Conservation (phyloP, 92 coral and sea anemone species). For the Actinostola sp. region DNA sequence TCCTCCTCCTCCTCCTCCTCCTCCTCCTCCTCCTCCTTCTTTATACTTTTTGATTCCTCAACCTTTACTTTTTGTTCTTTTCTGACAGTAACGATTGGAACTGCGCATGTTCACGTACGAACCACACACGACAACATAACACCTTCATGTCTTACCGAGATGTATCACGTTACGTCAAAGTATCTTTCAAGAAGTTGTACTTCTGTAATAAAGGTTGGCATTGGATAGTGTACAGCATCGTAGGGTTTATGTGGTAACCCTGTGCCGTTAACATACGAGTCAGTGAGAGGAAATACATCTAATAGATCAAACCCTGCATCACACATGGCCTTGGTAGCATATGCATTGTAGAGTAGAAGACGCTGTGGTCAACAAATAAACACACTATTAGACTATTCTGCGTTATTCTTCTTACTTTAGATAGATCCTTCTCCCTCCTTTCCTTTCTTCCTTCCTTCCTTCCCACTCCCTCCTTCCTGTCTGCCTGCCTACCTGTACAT, state of each 20-base stretch:
- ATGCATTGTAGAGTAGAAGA: conserved; percentile 76
- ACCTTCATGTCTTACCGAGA: too few relatives aligned
- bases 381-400: background rate
- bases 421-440: background rate
- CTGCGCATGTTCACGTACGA: background rate
- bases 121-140: too few relatives aligned
- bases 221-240: conserved; percentile 80
- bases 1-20: background rate
- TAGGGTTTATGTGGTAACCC: conserved; percentile 79
- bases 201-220: conserved; percentile 56
- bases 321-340: conserved; percentile 85
- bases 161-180: conserved; percentile 27
- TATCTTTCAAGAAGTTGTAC: conserved; percentile 59
- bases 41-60: background rate
- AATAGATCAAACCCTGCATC: conserved; percentile 68
- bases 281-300: conserved; percentile 84
- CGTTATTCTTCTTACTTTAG: background rate
- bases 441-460: background rate
- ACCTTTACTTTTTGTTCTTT: background rate
- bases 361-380: conserved; percentile 61
- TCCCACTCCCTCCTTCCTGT: background rate
- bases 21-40: background rate
- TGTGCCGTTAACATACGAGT: conserved; percentile 79
- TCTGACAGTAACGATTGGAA: too few relatives aligned
- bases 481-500: background rate